Percentiles rank a stretch among this genome's conserved stretches.
phyloP scores from a whole-genome alignment of 1,140 invertebrate genomes.

The Scaptomyza graminum region DNA sequence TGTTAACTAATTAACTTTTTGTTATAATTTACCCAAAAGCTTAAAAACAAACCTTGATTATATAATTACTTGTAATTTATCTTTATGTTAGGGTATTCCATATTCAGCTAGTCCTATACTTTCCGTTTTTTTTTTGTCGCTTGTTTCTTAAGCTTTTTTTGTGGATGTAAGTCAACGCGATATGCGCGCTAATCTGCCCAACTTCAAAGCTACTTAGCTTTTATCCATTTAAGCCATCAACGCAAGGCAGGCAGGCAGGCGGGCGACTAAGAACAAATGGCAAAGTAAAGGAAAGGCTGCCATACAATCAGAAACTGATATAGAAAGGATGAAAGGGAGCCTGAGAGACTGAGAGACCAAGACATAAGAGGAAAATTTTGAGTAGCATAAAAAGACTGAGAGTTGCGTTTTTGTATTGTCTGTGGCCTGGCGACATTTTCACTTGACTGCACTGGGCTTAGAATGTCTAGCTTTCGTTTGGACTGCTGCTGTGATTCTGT shows the following conservation, averaged over 20 bases:
- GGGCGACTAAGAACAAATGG: constrained; percentile 59
- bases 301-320: constrained; percentile 34
- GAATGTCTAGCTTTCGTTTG: constrained; percentile 68
- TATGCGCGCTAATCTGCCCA: constrained; percentile 77
- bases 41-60: no score
- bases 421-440: constrained; percentile 74
- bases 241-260: constrained; percentile 33
- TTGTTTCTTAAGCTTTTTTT: constrained; percentile 50
- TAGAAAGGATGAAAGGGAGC: background rate
- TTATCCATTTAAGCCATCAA: constrained; percentile 80
- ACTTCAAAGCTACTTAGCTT: constrained; percentile 81
- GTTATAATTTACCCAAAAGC: no score
- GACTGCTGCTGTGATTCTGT: constrained; percentile 69
- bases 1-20: no score
- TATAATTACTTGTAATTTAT: no score
- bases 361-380: background rate
- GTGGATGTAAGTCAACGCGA: constrained; percentile 59
- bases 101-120: constrained; percentile 23
- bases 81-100: constrained; percentile 45
- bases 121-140: constrained; percentile 12
- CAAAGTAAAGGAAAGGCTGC: constrained; percentile 60
- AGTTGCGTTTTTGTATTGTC: constrained; percentile 42
- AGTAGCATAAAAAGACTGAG: constrained; percentile 22
- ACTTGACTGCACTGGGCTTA: constrained; percentile 72
- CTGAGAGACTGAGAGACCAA: background rate